Conservation (phyloP, 2,797 vertebrate species). For the Typhlichthys eigenmanni region DNA sequence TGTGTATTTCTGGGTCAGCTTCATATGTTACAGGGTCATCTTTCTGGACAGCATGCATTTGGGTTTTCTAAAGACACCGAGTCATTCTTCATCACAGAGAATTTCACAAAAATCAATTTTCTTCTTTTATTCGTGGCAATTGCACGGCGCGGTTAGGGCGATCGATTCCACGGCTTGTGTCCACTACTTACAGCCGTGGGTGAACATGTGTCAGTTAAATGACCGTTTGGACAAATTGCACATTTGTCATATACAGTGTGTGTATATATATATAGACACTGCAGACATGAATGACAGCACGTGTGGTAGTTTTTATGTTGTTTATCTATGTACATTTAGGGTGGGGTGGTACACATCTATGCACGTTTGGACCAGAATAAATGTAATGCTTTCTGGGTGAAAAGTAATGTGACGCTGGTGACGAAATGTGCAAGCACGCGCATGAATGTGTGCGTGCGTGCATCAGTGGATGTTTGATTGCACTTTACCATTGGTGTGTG, state of each 20-base stretch:
- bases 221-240: neutral
- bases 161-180: slow-evolving; percentile 43
- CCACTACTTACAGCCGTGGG: slow-evolving; percentile 12
- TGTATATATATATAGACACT: neutral
- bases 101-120: slow-evolving; percentile 65
- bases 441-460: slow-evolving; percentile 6
- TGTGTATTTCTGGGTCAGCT: too few species aligned
- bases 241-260: neutral
- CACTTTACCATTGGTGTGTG: slow-evolving; percentile 20
- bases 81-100: slow-evolving; percentile 60
- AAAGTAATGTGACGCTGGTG: neutral
- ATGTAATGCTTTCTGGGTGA: neutral
- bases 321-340: slow-evolving; percentile 1
- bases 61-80: slow-evolving; percentile 42
- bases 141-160: slow-evolving; percentile 24
- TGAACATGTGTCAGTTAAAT: slow-evolving; percentile 5
- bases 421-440: neutral
- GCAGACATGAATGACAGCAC: too few species aligned
- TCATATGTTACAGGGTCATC: neutral
- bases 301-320: neutral
- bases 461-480: slow-evolving; percentile 24
- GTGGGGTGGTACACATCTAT: too few species aligned
- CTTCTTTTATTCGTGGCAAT: slow-evolving; percentile 39
- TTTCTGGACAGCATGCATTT: slow-evolving; percentile 10
- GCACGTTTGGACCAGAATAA: slow-evolving; percentile 12